phyloP scores from a whole-genome alignment of 2,888 invertebrate genomes.

The Halictus quadricinctus region DNA sequence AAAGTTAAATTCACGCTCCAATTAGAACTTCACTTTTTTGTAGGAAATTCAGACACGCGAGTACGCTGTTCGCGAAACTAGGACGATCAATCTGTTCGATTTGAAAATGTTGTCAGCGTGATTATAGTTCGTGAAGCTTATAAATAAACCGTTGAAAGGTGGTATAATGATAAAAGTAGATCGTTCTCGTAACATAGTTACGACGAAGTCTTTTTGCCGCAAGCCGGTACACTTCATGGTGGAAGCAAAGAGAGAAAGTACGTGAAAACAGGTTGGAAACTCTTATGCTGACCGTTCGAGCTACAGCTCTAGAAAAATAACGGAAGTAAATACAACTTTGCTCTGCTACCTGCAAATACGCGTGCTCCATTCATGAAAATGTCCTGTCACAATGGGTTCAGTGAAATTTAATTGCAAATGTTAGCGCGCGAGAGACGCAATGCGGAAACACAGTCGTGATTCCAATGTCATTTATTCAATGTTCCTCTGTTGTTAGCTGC shows the following conservation, averaged over 20 bases:
- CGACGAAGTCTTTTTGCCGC: slow-evolving; percentile 24
- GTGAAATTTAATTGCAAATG: neutral
- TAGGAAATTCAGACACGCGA: neutral
- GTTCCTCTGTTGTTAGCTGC: no score
- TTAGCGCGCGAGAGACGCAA: neutral
- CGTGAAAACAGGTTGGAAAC: slow-evolving; percentile 55
- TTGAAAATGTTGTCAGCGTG: neutral
- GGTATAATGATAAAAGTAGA: slow-evolving; percentile 33
- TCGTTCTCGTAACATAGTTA: slow-evolving; percentile 43
- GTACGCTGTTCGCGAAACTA: neutral
- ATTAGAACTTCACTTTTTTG: neutral
- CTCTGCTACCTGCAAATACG: neutral
- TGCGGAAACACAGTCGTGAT: neutral
- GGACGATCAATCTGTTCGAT: neutral
- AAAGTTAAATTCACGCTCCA: slow-evolving; percentile 11
- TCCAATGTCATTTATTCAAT: neutral
- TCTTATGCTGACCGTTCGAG: neutral
- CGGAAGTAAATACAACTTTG: neutral
- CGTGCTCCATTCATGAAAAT: neutral
- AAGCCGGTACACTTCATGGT: slow-evolving; percentile 24
- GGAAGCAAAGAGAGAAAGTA: slow-evolving; percentile 56
- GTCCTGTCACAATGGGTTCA: neutral
- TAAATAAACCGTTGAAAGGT: neutral
- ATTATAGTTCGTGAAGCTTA: neutral
- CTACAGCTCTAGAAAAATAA: slow-evolving; percentile 17